These are phyloP conservation scores for Coturnix japonica DNA, from an alignment of 2,113 vertebrate species.

Conservation along the genomic window DNA sequence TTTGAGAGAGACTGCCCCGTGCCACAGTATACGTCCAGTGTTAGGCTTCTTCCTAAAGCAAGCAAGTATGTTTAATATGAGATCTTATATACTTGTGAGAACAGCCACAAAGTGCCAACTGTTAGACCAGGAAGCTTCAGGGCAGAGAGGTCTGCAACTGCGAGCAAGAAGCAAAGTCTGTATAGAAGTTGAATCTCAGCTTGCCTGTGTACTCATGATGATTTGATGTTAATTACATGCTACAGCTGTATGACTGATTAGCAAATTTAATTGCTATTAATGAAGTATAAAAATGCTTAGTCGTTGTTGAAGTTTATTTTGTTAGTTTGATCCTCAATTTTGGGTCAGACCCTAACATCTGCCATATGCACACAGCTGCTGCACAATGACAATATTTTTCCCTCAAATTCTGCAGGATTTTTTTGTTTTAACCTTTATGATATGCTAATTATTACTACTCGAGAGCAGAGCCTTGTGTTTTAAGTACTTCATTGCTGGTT, in stretches of 20 bases:
- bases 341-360: not conserved
- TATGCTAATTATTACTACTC: constrained; percentile 25
- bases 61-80: not conserved
- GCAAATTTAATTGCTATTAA: not conserved
- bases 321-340: constrained; percentile 13
- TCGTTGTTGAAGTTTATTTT: constrained; percentile 21
- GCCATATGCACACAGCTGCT: constrained; percentile 45
- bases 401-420: not conserved
- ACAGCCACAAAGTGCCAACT: not conserved
- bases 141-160: not conserved
- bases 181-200: not conserved
- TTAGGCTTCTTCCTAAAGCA: not conserved
- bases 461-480: not conserved
- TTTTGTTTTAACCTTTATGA: not conserved
- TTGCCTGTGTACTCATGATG: not conserved
- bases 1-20: not conserved
- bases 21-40: not conserved
- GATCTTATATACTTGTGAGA: not conserved
- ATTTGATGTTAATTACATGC: not conserved
- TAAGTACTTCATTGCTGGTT: constrained; percentile 19
- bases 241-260: not conserved
- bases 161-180: not conserved
- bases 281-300: not conserved
- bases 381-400: not conserved
- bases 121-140: not conserved